These are phyloP conservation scores for Callaeas wilsoni DNA, from an alignment of 2,113 vertebrate species.

Conservation along the genomic window DNA sequence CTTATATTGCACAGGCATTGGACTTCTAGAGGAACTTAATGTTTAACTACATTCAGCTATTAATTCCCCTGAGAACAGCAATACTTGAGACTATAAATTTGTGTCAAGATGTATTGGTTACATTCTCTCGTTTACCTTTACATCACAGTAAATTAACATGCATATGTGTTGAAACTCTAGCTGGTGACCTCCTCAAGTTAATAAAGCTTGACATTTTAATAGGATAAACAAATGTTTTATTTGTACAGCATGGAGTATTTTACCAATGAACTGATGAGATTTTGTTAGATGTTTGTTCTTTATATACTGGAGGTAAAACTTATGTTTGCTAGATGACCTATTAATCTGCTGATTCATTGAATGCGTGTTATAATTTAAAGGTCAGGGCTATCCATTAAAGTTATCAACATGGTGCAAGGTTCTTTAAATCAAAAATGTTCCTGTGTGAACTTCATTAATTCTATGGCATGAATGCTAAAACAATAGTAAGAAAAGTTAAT, in stretches of 20 bases:
- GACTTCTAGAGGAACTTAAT: neutral
- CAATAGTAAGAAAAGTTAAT: conserved; percentile 4
- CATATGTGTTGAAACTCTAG: neutral
- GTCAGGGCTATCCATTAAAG: conserved; percentile 82
- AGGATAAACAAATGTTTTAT: conserved; percentile 58
- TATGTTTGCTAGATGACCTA: conserved; percentile 40
- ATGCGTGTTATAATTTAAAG: conserved; percentile 79
- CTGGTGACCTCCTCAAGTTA: conserved; percentile 47
- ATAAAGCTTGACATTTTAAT: conserved; percentile 62
- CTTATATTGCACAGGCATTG: neutral
- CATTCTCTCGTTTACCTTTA: conserved; percentile 19
- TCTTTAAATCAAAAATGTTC: conserved; percentile 58
- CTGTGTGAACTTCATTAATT: conserved; percentile 37
- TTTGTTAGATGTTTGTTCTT: conserved; percentile 37
- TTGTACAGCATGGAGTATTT: conserved; percentile 37
- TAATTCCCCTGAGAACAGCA: neutral
- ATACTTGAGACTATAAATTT: neutral
- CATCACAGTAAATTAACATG: conserved; percentile 1
- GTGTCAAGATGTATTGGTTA: neutral
- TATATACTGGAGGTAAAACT: conserved; percentile 3
- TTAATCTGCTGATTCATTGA: conserved; percentile 70
- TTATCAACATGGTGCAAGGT: conserved; percentile 75
- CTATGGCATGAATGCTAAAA: neutral
- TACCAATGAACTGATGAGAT: neutral
- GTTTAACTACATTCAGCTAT: neutral